Percentiles rank a stretch among this genome's conserved stretches.
Evolutionary conservation across 2,113 vertebrate species (phyloP).

Genomic region (Rhea pennata): DNA sequence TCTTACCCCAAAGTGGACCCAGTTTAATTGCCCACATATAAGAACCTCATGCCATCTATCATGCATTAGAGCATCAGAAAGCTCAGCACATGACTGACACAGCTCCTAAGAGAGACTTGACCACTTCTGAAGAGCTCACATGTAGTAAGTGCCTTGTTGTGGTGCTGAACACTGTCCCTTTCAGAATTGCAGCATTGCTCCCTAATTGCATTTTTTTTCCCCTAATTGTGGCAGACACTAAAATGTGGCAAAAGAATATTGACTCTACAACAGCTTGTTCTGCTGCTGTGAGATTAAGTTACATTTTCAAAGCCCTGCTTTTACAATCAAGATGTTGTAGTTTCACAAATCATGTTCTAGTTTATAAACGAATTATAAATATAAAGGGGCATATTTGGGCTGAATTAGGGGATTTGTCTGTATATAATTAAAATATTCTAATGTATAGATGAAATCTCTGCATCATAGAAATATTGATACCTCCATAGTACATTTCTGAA

Average conservation of each 20-base stretch:
- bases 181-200: not conserved
- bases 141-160: not conserved
- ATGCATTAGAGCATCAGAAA: not conserved
- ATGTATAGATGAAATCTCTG: not conserved
- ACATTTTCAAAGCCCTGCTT: not conserved
- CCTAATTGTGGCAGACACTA: not conserved
- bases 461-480: not conserved
- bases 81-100: not conserved
- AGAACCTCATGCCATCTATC: not conserved
- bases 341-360: not conserved
- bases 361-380: not conserved
- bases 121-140: not conserved
- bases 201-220: not conserved
- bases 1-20: not conserved
- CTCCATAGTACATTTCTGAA: not conserved
- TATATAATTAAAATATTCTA: not conserved
- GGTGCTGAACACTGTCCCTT: not conserved
- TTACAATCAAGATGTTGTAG: not conserved
- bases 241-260: too few relatives aligned
- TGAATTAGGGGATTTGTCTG: not conserved
- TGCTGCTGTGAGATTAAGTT: not conserved
- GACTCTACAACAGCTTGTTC: not conserved
- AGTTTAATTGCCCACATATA: not conserved
- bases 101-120: not conserved
- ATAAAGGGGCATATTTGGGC: not conserved